Evolutionary conservation across 2,888 invertebrate species (phyloP).

Genomic region (Agrilus biguttatus): DNA sequence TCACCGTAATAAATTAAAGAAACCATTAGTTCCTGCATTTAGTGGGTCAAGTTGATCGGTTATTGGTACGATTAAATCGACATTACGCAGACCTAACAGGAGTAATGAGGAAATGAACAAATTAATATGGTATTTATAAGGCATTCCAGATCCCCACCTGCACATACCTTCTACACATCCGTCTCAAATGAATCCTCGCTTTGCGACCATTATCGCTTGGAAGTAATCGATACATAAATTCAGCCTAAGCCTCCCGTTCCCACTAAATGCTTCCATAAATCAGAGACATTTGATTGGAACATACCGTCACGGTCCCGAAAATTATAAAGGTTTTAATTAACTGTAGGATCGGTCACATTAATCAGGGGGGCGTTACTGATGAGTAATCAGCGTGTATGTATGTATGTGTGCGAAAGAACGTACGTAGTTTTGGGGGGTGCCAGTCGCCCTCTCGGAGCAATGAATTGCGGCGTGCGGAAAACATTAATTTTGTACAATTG

Average conservation of each 20-base stretch:
- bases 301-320: conserved; percentile 19
- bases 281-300: conserved; percentile 14
- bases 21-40: too few relatives aligned
- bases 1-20: too few relatives aligned
- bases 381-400: conserved; percentile 26
- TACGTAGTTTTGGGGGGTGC: conserved; percentile 12
- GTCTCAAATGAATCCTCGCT: too few relatives aligned
- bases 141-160: too few relatives aligned
- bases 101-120: too few relatives aligned
- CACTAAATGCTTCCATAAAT: conserved; percentile 14
- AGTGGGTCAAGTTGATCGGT: too few relatives aligned
- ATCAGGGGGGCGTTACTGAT: conserved; percentile 28
- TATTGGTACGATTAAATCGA: too few relatives aligned
- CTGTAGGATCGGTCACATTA: conserved; percentile 26
- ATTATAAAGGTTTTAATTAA: conserved; percentile 31
- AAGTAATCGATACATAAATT: too few relatives aligned
- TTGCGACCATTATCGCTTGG: too few relatives aligned
- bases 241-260: neutral
- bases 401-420: conserved; percentile 4
- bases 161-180: too few relatives aligned
- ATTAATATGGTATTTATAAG: too few relatives aligned
- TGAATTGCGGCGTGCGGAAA: conserved; percentile 19
- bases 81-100: too few relatives aligned
- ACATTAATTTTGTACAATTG: conserved; percentile 25
- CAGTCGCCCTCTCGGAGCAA: conserved; percentile 14